Evolutionary conservation across 2,113 vertebrate genomes (phyloP).

Genomic region (Mastomys natalensis): DNA sequence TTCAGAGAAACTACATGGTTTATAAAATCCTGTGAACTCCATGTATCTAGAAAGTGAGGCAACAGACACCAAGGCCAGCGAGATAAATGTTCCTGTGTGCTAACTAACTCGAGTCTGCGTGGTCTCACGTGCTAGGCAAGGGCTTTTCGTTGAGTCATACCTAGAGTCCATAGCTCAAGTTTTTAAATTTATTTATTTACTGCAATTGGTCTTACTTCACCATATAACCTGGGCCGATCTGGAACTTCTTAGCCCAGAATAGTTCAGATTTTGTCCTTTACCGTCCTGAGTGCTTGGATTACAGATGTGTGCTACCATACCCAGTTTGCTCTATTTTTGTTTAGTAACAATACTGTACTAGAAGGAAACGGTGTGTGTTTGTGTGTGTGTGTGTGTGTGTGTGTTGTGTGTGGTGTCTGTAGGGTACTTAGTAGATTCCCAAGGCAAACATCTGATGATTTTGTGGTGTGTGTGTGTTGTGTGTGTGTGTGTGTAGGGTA

Average conservation of each 20-base stretch:
- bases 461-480: not conserved
- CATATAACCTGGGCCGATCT: not conserved
- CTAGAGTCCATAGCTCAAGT: not conserved
- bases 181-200: conserved; percentile 8
- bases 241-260: not conserved
- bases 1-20: conserved; percentile 40
- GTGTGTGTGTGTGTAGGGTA: not conserved
- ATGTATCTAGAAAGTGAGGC: not conserved
- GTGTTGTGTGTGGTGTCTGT: not conserved
- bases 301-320: not conserved
- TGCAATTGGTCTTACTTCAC: not conserved
- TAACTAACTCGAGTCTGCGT: not conserved
- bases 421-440: not conserved
- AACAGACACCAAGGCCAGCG: not conserved
- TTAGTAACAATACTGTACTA: not conserved
- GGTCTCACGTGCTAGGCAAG: not conserved
- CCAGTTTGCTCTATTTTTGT: not conserved
- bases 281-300: not conserved
- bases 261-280: not conserved
- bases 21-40: conserved; percentile 23
- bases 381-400: not conserved
- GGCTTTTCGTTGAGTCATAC: not conserved
- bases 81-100: not conserved
- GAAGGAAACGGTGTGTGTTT: not conserved
- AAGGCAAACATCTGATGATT: not conserved